phyloP scores from a whole-genome alignment of 2,797 vertebrate genomes.

The Oryzias dopingdopingensis region DNA sequence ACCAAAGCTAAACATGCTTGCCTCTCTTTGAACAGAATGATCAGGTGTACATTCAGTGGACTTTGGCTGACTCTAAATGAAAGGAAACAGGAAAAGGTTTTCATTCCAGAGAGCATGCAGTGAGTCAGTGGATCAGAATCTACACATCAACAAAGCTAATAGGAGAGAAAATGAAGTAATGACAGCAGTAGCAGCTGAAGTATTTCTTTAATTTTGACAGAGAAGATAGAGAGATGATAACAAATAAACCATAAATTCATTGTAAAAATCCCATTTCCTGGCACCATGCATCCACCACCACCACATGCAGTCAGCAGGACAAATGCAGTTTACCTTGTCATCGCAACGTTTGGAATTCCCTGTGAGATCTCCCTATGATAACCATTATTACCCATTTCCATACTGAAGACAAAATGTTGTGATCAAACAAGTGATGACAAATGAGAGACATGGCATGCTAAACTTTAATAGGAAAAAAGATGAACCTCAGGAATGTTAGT shows the following conservation, averaged over 20 bases:
- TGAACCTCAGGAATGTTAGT: constrained; percentile 26
- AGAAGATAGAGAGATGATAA: too few species aligned
- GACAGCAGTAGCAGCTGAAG: constrained; percentile 7
- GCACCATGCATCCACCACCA: constrained; percentile 50
- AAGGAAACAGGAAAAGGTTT: constrained; percentile 55
- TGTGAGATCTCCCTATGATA: constrained; percentile 92
- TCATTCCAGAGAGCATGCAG: constrained; percentile 49
- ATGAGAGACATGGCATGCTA: constrained; percentile 65
- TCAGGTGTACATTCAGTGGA: constrained; percentile 73
- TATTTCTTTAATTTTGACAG: too few species aligned
- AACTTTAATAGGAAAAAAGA: constrained; percentile 37
- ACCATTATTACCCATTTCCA: constrained; percentile 97
- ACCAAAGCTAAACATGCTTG: constrained; percentile 68
- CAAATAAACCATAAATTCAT: too few species aligned
- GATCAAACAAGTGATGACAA: constrained; percentile 59
- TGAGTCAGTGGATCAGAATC: constrained; percentile 25
- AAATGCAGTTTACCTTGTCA: constrained; percentile 86
- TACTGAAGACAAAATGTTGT: constrained; percentile 88
- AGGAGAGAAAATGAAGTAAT: constrained; percentile 22
- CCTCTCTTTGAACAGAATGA: constrained; percentile 76
- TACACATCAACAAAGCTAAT: constrained; percentile 13
- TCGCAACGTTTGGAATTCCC: constrained; percentile 89
- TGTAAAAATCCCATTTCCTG: constrained; percentile 4
- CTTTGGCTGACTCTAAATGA: constrained; percentile 69
- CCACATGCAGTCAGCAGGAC: constrained; percentile 59